These are phyloP conservation scores for Machimus rusticus DNA, from an alignment of 2,888 invertebrate genomes.

Conservation along the genomic window DNA sequence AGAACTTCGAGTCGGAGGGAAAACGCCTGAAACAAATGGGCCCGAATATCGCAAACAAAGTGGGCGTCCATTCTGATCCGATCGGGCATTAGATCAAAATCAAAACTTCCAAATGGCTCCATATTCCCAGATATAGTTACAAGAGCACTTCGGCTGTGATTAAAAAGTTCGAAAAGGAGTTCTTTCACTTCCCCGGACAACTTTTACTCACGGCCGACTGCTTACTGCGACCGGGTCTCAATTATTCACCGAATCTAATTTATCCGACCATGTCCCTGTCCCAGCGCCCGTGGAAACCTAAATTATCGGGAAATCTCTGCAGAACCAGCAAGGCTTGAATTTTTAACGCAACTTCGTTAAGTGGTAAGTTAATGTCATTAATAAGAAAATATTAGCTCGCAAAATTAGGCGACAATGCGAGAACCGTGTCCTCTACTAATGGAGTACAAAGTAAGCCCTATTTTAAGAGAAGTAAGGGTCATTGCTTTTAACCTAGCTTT, in stretches of 20 bases:
- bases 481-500: neutral
- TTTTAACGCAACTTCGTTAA: neutral
- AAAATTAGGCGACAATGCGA: neutral
- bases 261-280: neutral
- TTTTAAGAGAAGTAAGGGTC: neutral
- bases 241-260: neutral
- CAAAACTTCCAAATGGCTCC: neutral
- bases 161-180: neutral
- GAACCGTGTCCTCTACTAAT: neutral
- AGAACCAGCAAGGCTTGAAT: neutral
- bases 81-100: neutral
- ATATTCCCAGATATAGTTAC: neutral
- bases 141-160: neutral
- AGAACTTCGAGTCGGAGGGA: neutral
- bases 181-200: neutral
- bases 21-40: neutral
- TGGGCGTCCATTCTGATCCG: neutral
- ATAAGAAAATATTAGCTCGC: neutral
- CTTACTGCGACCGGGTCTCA: neutral
- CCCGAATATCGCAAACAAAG: neutral
- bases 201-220: neutral
- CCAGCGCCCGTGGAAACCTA: neutral
- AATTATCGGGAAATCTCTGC: neutral
- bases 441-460: neutral
- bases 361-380: neutral